phyloP scores from a whole-genome alignment of 2,113 vertebrate species.

The Rhinolophus sinicus region DNA sequence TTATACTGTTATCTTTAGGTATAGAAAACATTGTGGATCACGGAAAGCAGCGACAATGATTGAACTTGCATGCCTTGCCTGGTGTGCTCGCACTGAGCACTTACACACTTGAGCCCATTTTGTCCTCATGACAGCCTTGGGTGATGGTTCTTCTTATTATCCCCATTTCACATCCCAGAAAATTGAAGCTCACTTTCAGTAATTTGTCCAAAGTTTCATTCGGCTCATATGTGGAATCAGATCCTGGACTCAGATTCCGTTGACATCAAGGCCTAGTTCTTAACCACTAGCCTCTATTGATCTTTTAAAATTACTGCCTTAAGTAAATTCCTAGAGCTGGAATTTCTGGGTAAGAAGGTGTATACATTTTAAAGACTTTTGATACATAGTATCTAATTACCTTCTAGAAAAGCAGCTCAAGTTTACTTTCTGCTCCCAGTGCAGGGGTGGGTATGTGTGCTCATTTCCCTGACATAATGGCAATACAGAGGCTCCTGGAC shows the following conservation, averaged over 20 bases:
- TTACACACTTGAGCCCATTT: not conserved
- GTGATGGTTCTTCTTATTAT: not conserved
- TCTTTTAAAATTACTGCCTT: not conserved
- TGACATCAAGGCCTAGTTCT: not conserved
- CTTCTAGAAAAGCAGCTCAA: not conserved
- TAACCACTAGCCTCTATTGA: not conserved
- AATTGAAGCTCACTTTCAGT: not conserved
- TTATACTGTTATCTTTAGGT: not conserved
- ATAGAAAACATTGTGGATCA: not conserved
- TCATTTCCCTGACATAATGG: not conserved
- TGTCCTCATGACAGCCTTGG: not conserved
- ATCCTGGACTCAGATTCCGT: not conserved
- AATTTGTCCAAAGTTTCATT: not conserved
- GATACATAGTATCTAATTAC: not conserved
- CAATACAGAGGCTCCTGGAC: not conserved
- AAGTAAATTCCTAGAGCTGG: not conserved
- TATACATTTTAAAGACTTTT: not conserved
- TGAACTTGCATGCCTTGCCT: too few relatives aligned
- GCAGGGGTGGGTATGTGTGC: not conserved
- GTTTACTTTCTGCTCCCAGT: not conserved
- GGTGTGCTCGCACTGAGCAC: not conserved
- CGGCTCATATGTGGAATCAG: not conserved
- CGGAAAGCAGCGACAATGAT: not conserved
- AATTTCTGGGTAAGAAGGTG: constrained; percentile 28
- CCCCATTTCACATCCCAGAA: not conserved